Percentiles rank a stretch among this genome's conserved stretches.
Conservation (phyloP, 2,113 vertebrate genomes). For the Emydura subglobosa region DNA sequence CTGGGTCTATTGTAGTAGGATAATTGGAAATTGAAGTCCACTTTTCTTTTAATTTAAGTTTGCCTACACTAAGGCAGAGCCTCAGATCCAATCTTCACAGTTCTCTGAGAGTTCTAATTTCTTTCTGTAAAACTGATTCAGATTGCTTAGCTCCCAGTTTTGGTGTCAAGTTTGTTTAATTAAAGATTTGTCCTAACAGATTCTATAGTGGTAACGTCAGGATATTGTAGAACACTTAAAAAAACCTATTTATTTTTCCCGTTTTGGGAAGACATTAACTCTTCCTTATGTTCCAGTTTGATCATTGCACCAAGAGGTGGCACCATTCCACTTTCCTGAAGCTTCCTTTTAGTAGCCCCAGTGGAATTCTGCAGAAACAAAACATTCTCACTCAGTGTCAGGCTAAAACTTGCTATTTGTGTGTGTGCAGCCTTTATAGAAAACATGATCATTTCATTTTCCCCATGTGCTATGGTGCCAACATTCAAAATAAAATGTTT, state of each 20-base stretch:
- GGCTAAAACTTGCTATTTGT: neutral
- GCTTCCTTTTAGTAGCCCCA: neutral
- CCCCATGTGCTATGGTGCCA: neutral
- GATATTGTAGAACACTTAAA: neutral
- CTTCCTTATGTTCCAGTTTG: neutral
- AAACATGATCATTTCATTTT: fast-evolving
- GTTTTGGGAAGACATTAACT: neutral
- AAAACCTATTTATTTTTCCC: neutral
- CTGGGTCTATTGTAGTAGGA: neutral
- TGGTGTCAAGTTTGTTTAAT: neutral
- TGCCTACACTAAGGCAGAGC: neutral
- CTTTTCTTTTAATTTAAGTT: neutral
- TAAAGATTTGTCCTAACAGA: neutral
- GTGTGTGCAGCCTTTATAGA: neutral
- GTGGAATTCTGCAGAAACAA: neutral
- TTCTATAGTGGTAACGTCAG: neutral
- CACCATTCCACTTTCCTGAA: neutral
- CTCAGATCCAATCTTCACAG: neutral
- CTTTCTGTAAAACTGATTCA: neutral
- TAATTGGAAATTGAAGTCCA: neutral
- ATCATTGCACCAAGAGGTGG: fast-evolving
- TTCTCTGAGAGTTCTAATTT: neutral
- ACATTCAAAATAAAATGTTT: neutral
- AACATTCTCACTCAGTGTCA: neutral
- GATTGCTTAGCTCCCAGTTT: neutral